Evolutionary conservation across 2,797 vertebrate genomes (phyloP).

Genomic region (Leptoclinus maculatus): DNA sequence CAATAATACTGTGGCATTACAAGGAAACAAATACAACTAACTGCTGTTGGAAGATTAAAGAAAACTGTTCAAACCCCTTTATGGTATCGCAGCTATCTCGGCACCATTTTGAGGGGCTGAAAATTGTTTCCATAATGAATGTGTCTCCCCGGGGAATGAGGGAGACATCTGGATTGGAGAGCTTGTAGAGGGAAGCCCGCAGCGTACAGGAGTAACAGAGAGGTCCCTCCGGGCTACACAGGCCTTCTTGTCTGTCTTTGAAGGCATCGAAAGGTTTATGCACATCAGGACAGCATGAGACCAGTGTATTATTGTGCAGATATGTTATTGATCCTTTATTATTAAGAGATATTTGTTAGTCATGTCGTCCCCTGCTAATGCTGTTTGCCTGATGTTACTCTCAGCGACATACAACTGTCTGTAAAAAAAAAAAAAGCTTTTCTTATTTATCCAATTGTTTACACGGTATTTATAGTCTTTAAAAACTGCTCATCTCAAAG

Average conservation of each 20-base stretch:
- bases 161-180: slow-evolving; percentile 72
- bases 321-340: slow-evolving; percentile 13
- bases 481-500: slow-evolving; percentile 5
- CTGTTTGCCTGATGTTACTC: not conserved
- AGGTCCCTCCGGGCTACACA: slow-evolving; percentile 31
- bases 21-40: slow-evolving; percentile 40
- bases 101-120: slow-evolving; percentile 57
- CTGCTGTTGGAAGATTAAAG: slow-evolving; percentile 36
- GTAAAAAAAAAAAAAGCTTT: not conserved
- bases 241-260: slow-evolving; percentile 43
- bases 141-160: slow-evolving; percentile 58
- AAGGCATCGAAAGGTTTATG: slow-evolving; percentile 32
- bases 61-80: slow-evolving; percentile 21
- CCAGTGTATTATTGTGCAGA: not conserved
- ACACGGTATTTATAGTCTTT: not conserved
- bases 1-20: slow-evolving; percentile 23
- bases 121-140: slow-evolving; percentile 73
- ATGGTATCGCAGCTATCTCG: slow-evolving; percentile 58
- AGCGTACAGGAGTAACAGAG: slow-evolving; percentile 53
- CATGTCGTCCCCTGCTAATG: not conserved
- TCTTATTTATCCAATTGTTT: not conserved
- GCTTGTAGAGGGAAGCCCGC: slow-evolving; percentile 58
- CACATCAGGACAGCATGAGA: slow-evolving; percentile 3
- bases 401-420: not conserved
- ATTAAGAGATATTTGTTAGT: not conserved